These are phyloP conservation scores for Platanista minor DNA, from an alignment of 2,113 vertebrate genomes.

Conservation along the genomic window DNA sequence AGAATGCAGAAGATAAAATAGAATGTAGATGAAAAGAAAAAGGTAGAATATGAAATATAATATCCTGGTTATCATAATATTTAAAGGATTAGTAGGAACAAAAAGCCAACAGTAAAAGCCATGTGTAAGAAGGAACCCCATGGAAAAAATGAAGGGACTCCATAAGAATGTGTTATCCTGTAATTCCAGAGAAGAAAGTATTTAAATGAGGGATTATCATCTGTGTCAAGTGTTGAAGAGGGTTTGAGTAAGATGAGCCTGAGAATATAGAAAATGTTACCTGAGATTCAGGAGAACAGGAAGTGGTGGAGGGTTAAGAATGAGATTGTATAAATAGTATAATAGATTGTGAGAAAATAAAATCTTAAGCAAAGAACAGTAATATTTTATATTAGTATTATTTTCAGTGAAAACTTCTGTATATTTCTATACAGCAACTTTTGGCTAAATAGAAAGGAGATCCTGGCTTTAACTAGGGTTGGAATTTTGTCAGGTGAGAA, in stretches of 20 bases:
- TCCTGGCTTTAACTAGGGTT: neutral
- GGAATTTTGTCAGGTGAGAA: neutral
- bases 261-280: neutral
- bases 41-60: neutral
- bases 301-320: neutral
- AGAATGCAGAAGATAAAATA: neutral
- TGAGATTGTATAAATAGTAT: neutral
- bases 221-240: neutral
- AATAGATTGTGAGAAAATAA: neutral
- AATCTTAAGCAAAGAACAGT: neutral
- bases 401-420: neutral
- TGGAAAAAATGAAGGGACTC: neutral
- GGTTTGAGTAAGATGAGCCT: neutral
- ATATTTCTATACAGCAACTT: neutral
- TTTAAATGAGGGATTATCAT: neutral
- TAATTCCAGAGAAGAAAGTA: neutral
- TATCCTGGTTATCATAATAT: neutral
- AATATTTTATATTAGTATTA: neutral
- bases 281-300: neutral
- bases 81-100: neutral
- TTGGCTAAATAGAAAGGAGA: neutral
- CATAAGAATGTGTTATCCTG: neutral
- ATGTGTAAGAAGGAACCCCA: neutral
- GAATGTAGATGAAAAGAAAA: neutral
- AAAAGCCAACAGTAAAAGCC: neutral